Evolutionary conservation across 37 sponge, comb jelly and placozoan species (phyloP), one percentile per base, ranked within the genome.

Genomic region (Oscarella lobularis): DNA sequence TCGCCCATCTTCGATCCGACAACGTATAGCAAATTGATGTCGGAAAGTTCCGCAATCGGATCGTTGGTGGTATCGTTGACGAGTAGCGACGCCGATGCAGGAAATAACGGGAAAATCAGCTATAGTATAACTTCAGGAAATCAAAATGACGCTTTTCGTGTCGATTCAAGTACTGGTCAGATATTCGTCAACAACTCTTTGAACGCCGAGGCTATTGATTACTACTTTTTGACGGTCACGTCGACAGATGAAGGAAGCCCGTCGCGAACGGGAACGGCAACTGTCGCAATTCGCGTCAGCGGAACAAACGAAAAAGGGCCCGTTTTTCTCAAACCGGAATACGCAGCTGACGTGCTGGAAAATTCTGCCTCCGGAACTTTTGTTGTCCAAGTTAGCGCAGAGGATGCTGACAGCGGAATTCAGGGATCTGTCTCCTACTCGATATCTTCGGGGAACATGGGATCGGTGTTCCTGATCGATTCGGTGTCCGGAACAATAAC

Each of bases 21-120:
- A 27, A 27, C 60, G 9, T 48, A 48, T 20, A 48, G 60, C 20
- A 20, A 9, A 48, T 27, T 48, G 9, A 20, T 48, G 20, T 48
- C 60, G 20, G 60, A 48, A 48, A 27, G 14, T 20, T 9, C 20
- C 14, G 9, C 20, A 20, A 48, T 27, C 20, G 60, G 60, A 27
- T 27, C 60, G 9, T 27, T 48, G 9, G 60, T 48, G 20, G 60
- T 48, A 9, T 27, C 9, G 14, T 9, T 48, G 20, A 48, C 60
- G 20, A 83, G 87, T 40, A 73, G 76, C 29, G 91, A 90, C 74
- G 78, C 4, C 40, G 91, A 90, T 39, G n/a, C 65, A 6, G 83
- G 74, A 1, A 1, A 40, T 1, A 80, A 86, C 67, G 84, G 78
- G 41, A 73, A 33, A 0, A 75, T 81, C 20, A 80, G 36, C 0